Evolutionary conservation across 2,113 vertebrate genomes (phyloP), one percentile per base, ranked within the genome.

Genomic region (Abramis brama): DNA sequence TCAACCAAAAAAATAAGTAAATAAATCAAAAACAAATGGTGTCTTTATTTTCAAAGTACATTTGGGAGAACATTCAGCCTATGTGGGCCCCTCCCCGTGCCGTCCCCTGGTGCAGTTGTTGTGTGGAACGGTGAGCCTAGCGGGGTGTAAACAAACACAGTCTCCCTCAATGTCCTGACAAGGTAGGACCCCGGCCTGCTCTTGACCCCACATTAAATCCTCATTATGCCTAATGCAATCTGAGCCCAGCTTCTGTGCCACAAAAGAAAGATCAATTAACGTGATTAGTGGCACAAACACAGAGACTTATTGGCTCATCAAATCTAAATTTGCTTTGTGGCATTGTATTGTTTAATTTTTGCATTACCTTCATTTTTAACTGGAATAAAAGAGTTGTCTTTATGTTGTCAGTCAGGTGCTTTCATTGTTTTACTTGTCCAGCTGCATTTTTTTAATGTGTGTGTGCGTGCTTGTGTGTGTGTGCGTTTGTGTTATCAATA

Each of bases 201-300:
- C 76, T 85, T 89, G 87, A 88, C 88, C 87, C 83, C 71, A 68
- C 88, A 91, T 91, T 91, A 89, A 91, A 89, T 85, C 79, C 90
- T 91, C 90, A 91, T 91, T 91, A 91, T 55, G 85, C 52, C 80
- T 88, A 91, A 89, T 91, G 89, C 88, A 89, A 88, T 91, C 87
- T 88, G 88, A 87, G 86, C 79, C 79, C 77, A 75, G 88, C 89
- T 87, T 76, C 86, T 60, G 87, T 64, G 76, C 83, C 86, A 83
- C 47, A 87, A 87, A 86, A 85, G 82, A 87, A 87, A 86, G 80
- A 89, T 91, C 88, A 91, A 91, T 91, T 90, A 90, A 89, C 82
- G n/a, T 88, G 88, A 89, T 91, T 86, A 88, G 87, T 88, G 83
- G 77, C 57, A 88, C 83, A 85, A 85, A 84, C 59, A 79, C 27